Conservation (phyloP, 2,113 vertebrate species). For the Leucopsar rothschildi region DNA sequence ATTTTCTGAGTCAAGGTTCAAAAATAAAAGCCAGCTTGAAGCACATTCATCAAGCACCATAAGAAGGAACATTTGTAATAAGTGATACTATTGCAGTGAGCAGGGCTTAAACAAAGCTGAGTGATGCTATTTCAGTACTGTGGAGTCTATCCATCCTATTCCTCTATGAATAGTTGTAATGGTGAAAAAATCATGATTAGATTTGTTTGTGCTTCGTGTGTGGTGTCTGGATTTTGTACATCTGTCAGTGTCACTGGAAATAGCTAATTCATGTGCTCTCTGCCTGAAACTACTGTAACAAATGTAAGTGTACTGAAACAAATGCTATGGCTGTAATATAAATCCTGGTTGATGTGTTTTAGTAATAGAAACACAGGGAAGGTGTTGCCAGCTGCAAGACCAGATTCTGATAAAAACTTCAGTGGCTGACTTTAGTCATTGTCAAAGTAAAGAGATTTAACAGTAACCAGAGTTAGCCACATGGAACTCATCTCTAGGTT, state of each 20-base stretch:
- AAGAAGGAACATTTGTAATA: neutral
- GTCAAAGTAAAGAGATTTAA: neutral
- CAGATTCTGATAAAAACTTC: neutral
- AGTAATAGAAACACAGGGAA: neutral
- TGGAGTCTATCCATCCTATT: neutral
- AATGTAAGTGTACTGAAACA: neutral
- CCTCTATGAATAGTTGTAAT: neutral
- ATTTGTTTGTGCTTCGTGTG: neutral
- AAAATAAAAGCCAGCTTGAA: neutral
- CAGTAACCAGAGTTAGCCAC: neutral
- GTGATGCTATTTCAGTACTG: neutral
- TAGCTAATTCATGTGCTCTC: neutral
- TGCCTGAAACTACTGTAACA: neutral
- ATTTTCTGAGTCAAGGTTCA: neutral
- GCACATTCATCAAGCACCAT: neutral
- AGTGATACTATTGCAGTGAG: neutral
- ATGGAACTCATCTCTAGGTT: neutral
- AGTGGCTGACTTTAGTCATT: neutral
- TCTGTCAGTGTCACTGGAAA: constrained; percentile 3
- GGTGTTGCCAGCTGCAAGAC: neutral
- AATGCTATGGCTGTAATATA: neutral
- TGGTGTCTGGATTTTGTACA: neutral
- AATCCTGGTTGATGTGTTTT: neutral
- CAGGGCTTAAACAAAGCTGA: neutral
- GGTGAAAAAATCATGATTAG: neutral